These are phyloP conservation scores for Strigamia transsilvanica DNA, from an alignment of 2,888 invertebrate species.

Conservation along the genomic window DNA sequence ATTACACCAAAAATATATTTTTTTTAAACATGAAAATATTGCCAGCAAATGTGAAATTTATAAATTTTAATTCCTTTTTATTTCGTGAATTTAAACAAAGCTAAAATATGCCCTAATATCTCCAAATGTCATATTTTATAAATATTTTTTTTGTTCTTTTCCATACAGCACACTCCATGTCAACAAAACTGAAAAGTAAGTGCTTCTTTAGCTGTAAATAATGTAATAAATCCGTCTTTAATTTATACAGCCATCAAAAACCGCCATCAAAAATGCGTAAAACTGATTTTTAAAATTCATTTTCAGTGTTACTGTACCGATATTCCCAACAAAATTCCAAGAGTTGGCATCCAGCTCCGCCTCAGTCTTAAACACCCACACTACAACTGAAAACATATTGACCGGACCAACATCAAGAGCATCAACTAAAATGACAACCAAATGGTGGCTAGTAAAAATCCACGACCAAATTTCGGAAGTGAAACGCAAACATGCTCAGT, in stretches of 20 bases:
- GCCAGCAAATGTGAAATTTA: too few species aligned
- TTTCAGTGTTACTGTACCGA: not conserved
- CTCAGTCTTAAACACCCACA: not conserved
- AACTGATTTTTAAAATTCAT: not conserved
- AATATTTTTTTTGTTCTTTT: not conserved
- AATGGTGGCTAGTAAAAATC: conserved; percentile 7
- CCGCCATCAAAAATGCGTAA: not conserved
- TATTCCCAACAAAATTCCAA: not conserved
- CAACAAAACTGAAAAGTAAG: conserved; percentile 16
- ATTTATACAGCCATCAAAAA: not conserved
- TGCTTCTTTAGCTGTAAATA: not conserved
- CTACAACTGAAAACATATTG: not conserved
- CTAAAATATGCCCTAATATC: too few species aligned
- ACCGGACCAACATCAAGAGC: not conserved
- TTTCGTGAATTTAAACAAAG: too few species aligned
- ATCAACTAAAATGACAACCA: not conserved
- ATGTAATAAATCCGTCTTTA: not conserved
- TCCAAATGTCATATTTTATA: not conserved
- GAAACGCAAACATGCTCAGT: not conserved
- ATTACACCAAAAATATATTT: too few species aligned
- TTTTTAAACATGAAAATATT: too few species aligned
- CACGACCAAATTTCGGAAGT: conserved; percentile 13
- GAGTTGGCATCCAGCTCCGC: not conserved
- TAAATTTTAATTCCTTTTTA: too few species aligned
- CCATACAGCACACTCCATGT: not conserved